Conservation (phyloP, 2,888 invertebrate genomes). For the Dynastes maya region DNA sequence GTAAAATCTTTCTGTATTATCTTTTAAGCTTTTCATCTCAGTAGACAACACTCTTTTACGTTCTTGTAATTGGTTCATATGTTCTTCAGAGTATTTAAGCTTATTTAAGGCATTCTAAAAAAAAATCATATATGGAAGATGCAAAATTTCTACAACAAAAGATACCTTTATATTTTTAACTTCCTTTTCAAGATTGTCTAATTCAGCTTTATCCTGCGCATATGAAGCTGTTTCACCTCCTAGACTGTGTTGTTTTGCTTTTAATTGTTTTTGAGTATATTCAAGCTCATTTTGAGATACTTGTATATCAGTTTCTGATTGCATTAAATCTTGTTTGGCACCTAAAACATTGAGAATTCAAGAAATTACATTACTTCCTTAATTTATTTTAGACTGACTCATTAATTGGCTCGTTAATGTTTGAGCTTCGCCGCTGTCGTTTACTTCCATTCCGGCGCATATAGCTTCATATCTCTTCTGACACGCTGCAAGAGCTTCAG, state of each 20-base stretch:
- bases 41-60: conserved; percentile 72
- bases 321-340: conserved; percentile 83
- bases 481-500: conserved; percentile 79
- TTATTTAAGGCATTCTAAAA: conserved; percentile 44
- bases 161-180: conserved; percentile 74
- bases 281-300: conserved; percentile 83
- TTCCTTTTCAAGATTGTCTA: conserved; percentile 75
- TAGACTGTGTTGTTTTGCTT: conserved; percentile 78
- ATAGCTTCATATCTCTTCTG: conserved; percentile 89
- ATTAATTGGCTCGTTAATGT: conserved; percentile 93
- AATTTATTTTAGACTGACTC: conserved; percentile 69
- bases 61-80: conserved; percentile 73
- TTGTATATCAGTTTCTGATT: conserved; percentile 85
- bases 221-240: conserved; percentile 79
- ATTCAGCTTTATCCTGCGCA: conserved; percentile 76
- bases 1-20: conserved; percentile 75
- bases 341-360: conserved; percentile 69
- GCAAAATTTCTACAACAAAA: conserved; percentile 24
- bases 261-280: conserved; percentile 77
- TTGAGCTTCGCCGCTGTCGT: conserved; percentile 84
- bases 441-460: conserved; percentile 85
- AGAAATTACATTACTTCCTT: conserved; percentile 1
- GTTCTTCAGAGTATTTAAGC: conserved; percentile 76
- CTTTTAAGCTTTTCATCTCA: conserved; percentile 73
- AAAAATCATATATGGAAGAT: conserved; percentile 11